These are phyloP conservation scores for Lagorchestes hirsutus DNA, from an alignment of 2,797 vertebrate species.

Conservation along the genomic window DNA sequence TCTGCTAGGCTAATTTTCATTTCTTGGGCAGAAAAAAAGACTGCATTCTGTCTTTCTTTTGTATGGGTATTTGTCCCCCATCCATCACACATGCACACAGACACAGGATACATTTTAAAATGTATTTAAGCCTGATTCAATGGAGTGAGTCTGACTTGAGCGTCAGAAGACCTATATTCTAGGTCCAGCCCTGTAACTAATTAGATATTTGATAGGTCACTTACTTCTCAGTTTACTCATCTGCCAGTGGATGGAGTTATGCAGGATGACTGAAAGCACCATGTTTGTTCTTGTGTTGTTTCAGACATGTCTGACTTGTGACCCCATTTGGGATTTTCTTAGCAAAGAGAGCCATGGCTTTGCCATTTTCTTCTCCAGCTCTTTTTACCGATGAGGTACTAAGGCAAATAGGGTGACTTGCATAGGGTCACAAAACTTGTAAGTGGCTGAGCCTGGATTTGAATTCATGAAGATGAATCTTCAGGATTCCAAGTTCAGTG, in stretches of 20 bases:
- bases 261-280: not conserved
- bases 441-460: not conserved
- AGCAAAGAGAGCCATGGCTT: not conserved
- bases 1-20: not conserved
- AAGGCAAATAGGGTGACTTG: not conserved
- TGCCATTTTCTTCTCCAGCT: not conserved
- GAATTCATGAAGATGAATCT: not conserved
- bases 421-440: not conserved
- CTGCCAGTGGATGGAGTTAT: not conserved
- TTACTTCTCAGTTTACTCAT: not conserved
- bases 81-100: not conserved
- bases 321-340: not conserved
- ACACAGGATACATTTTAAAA: not conserved
- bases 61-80: not conserved
- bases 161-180: not conserved
- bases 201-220: not conserved
- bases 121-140: not conserved
- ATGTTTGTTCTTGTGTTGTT: not conserved
- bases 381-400: not conserved
- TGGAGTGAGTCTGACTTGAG: not conserved
- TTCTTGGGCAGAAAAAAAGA: conserved; percentile 12
- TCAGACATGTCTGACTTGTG: not conserved
- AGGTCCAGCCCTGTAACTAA: not conserved
- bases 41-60: not conserved
- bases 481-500: not conserved